Conservation (phyloP, 2,797 vertebrate species). For the Pipistrellus pygmaeus region DNA sequence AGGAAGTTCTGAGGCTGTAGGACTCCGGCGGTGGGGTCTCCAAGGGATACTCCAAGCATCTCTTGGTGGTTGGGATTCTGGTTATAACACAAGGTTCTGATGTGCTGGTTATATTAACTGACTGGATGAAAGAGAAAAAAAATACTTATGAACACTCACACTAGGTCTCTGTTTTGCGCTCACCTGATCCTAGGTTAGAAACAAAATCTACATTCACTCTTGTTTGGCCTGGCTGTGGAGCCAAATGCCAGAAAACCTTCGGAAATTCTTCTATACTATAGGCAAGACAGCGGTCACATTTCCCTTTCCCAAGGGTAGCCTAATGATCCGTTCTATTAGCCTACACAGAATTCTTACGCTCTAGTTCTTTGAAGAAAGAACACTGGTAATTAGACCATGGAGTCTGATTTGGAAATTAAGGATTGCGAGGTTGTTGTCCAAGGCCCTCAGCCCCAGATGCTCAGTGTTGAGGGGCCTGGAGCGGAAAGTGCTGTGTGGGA, state of each 20-base stretch:
- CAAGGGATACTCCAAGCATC: background rate
- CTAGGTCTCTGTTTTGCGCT: slow-evolving; percentile 21
- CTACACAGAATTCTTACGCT: slow-evolving; percentile 13
- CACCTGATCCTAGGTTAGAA: slow-evolving; percentile 8
- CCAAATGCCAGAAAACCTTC: background rate
- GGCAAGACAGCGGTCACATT: background rate
- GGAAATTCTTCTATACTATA: slow-evolving; percentile 16
- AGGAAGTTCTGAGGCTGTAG: background rate
- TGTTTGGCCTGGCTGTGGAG: slow-evolving; percentile 23
- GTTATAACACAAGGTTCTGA: background rate
- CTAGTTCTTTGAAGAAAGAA: slow-evolving; percentile 36
- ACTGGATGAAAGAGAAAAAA: background rate
- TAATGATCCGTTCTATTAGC: slow-evolving; percentile 13
- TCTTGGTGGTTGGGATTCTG: background rate
- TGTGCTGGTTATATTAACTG: background rate
- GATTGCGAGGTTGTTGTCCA: background rate
- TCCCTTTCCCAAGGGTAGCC: slow-evolving; percentile 1
- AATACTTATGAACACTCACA: background rate
- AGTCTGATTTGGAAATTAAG: slow-evolving; percentile 1
- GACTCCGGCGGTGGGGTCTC: background rate
- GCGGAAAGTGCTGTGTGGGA: background rate
- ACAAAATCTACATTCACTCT: slow-evolving; percentile 12
- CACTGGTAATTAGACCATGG: background rate
- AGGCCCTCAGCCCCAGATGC: background rate
- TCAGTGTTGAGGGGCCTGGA: background rate